These are phyloP conservation scores for Atherinomorus stipes DNA, from an alignment of 2,113 vertebrate genomes.

Conservation along the genomic window DNA sequence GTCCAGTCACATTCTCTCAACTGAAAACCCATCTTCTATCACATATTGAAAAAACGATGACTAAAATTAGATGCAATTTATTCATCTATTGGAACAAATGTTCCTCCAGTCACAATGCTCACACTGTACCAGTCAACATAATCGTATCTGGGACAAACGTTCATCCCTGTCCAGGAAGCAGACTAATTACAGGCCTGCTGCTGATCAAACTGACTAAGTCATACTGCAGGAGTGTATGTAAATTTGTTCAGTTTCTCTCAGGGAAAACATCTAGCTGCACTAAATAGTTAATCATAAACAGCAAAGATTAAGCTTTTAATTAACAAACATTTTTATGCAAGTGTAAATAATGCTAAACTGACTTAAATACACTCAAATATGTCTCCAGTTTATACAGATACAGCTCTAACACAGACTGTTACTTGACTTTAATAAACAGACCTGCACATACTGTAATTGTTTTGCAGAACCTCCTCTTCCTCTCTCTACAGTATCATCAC, in stretches of 20 bases:
- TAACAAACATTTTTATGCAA: not conserved
- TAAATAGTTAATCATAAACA: not conserved
- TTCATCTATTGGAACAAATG: constrained; percentile 9
- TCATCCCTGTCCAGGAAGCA: not conserved
- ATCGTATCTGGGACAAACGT: constrained; percentile 1
- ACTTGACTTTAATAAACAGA: constrained; percentile 9
- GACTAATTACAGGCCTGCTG: not conserved
- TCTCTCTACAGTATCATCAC: constrained; percentile 8
- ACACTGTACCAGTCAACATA: constrained; percentile 6
- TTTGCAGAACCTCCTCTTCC: not conserved
- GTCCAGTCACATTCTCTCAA: too few species aligned
- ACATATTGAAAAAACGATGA: constrained; percentile 5
- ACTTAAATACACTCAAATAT: too few species aligned
- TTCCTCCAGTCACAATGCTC: not conserved
- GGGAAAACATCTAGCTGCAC: not conserved
- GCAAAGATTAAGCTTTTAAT: not conserved
- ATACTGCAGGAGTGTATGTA: not conserved
- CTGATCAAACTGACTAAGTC: not conserved
- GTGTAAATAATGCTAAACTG: too few species aligned
- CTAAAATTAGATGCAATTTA: constrained; percentile 11
- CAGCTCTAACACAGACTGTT: not conserved
- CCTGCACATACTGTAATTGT: not conserved
- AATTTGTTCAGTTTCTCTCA: not conserved
- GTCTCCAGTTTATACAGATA: not conserved
- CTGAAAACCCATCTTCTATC: not conserved